Evolutionary conservation across 2,888 invertebrate species (phyloP).

Genomic region (Clepsis dumicolana): DNA sequence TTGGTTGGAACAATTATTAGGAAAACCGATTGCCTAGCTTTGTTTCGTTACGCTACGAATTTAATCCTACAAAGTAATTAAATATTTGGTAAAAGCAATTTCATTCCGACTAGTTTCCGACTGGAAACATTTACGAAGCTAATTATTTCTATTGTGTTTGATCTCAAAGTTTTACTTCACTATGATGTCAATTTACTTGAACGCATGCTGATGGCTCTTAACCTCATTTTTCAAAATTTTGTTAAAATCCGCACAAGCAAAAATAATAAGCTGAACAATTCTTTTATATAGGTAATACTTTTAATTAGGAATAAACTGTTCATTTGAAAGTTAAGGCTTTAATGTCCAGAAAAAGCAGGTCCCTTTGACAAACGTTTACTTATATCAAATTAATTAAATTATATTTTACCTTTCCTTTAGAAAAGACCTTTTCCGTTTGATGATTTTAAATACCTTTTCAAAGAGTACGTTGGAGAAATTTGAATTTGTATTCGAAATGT

Average conservation of each 20-base stretch:
- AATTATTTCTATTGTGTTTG: not conserved
- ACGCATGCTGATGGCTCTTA: too few species aligned
- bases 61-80: conserved; percentile 2
- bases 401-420: conserved; percentile 17
- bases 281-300: not conserved
- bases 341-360: conserved; percentile 24
- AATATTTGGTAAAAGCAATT: conserved; percentile 12
- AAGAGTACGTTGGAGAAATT: not conserved
- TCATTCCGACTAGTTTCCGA: not conserved
- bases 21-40: not conserved
- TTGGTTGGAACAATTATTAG: conserved; percentile 3
- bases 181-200: too few species aligned
- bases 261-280: too few species aligned
- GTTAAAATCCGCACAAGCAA: too few species aligned
- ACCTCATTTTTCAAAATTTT: too few species aligned
- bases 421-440: conserved; percentile 5
- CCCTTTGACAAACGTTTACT: conserved; percentile 37
- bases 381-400: conserved; percentile 34
- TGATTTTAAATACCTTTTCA: conserved; percentile 20
- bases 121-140: not conserved
- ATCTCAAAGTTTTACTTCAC: not conserved
- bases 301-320: conserved; percentile 27
- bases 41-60: not conserved
- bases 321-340: conserved; percentile 20
- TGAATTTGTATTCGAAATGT: not conserved